Evolutionary conservation across 2,797 vertebrate species (phyloP), one percentile per base, ranked within the genome.

Genomic region (Sebastiscus albofasciatus): DNA sequence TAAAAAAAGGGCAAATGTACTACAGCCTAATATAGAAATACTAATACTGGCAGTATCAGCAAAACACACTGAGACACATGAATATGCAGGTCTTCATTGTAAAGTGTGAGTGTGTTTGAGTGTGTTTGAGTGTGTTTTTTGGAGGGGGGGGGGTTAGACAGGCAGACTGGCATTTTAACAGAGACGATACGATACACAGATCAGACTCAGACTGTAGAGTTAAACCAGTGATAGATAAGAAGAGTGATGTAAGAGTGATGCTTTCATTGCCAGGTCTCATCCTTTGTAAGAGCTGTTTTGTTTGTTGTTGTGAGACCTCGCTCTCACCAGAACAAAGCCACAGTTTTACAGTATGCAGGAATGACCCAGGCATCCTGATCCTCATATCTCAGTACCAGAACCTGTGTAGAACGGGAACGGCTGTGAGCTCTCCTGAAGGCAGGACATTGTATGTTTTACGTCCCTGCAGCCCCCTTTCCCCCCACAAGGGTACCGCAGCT

Each of bases 401-500:
- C 59, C 77, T 68, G 72, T 55, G 18, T 10, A 29, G 33, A 67
- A 24, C 27, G 49, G 70, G 39, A 79, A 52, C 4, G 42, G 55
- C 79, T 46, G 74, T 72, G 72, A 70, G 79, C 77, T 82, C 85
- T 71, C 60, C 64, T 84, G 83, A 81, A 85, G 80, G 79, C 78
- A 93, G 90, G 89, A 92, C 89, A 89, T 92, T 94, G 94, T 93
- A 75, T 93, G 85, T 92, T 90, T 87, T 84, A 84, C 52, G 18
- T 79, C 80, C 79, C 80, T 59, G 33, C 78, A 60, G 67, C 78
- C 86, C 78, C 77, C 46, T 29, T 34, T 82, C 68, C 90, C 90
- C 93, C 89, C 81, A 92, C 93, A 94, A 92, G 91, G 93, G 96
- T 93, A 89, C 94, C 91, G 95, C 97, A 97, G 96, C 96, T 97